A percentile compares a stretch with the other conserved stretches of the same genome.
Conservation (phyloP, 1,140 invertebrate genomes). For the Elysia chlorotica region DNA sequence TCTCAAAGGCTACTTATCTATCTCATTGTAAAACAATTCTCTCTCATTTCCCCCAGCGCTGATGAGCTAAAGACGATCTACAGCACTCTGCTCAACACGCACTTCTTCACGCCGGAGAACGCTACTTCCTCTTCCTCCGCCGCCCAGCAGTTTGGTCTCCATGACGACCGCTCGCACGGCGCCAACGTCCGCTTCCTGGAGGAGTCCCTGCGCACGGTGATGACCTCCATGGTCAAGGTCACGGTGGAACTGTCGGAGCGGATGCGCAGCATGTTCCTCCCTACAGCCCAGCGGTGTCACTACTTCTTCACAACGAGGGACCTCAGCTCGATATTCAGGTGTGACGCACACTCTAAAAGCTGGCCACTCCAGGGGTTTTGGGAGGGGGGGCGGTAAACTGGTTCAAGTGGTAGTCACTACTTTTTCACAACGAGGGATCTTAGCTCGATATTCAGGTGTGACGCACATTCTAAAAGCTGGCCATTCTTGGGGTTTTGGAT, state of each 20-base stretch:
- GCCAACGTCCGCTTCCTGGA: conserved; percentile 2
- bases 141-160: conserved; percentile 39
- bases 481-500: too few species aligned
- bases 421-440: too few species aligned
- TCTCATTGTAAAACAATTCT: too few species aligned
- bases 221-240: conserved; percentile 47
- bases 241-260: conserved; percentile 56
- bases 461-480: too few species aligned
- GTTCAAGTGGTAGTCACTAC: too few species aligned
- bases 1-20: not conserved
- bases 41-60: conserved; percentile 30
- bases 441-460: too few species aligned
- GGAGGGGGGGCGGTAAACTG: too few species aligned
- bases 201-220: conserved; percentile 17
- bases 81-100: conserved; percentile 47
- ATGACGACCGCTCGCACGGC: conserved; percentile 46
- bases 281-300: conserved; percentile 57
- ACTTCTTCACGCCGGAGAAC: conserved; percentile 54
- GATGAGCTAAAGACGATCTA: conserved; percentile 55
- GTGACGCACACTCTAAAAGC: too few species aligned
- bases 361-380: too few species aligned
- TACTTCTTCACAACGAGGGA: conserved; percentile 59
- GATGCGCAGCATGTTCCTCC: conserved; percentile 55
- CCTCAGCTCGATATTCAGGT: conserved; percentile 59
- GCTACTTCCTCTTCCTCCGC: conserved; percentile 21